A percentile compares a stretch with the other conserved stretches of the same genome.
phyloP scores from a whole-genome alignment of 2,888 invertebrate species.

The Sericinus montela region DNA sequence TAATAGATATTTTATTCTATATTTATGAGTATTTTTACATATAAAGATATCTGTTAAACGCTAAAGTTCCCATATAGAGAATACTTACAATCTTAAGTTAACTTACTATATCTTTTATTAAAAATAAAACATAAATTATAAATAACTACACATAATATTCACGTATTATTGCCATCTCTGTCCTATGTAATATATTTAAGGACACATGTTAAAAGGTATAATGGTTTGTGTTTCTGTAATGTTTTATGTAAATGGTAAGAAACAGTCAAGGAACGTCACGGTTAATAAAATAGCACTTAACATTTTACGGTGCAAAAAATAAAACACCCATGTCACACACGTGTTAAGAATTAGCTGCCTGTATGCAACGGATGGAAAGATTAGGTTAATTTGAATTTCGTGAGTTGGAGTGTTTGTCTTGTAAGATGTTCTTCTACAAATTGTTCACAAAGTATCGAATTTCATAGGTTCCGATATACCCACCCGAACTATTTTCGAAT shows the following conservation, averaged over 20 bases:
- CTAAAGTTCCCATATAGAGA: too few relatives aligned
- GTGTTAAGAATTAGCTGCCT: conserved; percentile 64
- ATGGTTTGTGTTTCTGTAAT: conserved; percentile 6
- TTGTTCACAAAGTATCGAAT: conserved; percentile 75
- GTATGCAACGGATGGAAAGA: conserved; percentile 60
- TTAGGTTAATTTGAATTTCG: conserved; percentile 72
- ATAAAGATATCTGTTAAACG: too few relatives aligned
- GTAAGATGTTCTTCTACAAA: conserved; percentile 65
- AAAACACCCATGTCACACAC: conserved; percentile 43
- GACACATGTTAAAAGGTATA: conserved; percentile 6
- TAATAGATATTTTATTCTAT: not conserved
- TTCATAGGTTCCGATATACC: conserved; percentile 67
- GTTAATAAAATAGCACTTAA: conserved; percentile 72
- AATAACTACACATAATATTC: too few relatives aligned
- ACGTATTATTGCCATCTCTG: too few relatives aligned
- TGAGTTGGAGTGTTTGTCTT: conserved; percentile 69
- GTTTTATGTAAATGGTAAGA: conserved; percentile 31
- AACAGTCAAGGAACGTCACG: conserved; percentile 48
- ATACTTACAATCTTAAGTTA: too few relatives aligned
- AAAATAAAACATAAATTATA: too few relatives aligned
- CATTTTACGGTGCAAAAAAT: conserved; percentile 62
- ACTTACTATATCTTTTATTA: too few relatives aligned
- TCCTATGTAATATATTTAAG: too few relatives aligned
- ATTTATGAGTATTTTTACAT: too few relatives aligned
- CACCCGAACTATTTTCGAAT: conserved; percentile 35